Conservation (phyloP, 2,113 vertebrate genomes). For the Platysternon megacephalum region DNA sequence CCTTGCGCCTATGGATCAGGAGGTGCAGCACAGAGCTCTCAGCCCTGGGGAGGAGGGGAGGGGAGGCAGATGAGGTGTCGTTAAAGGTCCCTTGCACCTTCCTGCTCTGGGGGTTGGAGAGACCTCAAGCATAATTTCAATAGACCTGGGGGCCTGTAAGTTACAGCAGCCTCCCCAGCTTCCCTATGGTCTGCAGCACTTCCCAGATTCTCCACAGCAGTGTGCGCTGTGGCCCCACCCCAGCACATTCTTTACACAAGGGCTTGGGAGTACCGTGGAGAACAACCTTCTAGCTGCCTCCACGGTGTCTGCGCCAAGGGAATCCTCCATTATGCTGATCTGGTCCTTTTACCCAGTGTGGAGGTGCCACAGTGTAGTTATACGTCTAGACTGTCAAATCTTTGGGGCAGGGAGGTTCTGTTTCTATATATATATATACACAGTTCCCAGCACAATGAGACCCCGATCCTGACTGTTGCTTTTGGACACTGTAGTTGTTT, state of each 20-base stretch:
- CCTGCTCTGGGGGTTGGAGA: not conserved
- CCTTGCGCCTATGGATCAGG: not conserved
- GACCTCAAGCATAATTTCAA: not conserved
- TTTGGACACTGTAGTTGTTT: not conserved
- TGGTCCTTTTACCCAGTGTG: not conserved
- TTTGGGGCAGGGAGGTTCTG: not conserved
- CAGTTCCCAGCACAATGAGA: not conserved
- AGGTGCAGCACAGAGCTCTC: not conserved
- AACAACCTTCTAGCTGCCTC: not conserved
- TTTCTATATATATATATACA: not conserved
- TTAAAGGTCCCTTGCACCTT: not conserved
- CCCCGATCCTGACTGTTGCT: not conserved
- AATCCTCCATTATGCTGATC: not conserved
- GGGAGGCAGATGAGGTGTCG: not conserved
- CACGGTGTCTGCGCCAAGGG: not conserved
- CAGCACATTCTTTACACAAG: not conserved
- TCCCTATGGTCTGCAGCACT: not conserved
- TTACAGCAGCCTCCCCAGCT: not conserved
- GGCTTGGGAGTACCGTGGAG: not conserved
- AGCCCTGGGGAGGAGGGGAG: rapidly evolving
- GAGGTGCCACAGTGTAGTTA: not conserved
- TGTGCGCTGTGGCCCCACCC: not conserved
- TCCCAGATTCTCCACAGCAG: not conserved
- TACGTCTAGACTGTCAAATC: not conserved
- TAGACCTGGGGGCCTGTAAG: not conserved